Base-by-base conservation (phyloP, 2,113 vertebrate genomes). In the Montifringilla adamsi region DNA sequence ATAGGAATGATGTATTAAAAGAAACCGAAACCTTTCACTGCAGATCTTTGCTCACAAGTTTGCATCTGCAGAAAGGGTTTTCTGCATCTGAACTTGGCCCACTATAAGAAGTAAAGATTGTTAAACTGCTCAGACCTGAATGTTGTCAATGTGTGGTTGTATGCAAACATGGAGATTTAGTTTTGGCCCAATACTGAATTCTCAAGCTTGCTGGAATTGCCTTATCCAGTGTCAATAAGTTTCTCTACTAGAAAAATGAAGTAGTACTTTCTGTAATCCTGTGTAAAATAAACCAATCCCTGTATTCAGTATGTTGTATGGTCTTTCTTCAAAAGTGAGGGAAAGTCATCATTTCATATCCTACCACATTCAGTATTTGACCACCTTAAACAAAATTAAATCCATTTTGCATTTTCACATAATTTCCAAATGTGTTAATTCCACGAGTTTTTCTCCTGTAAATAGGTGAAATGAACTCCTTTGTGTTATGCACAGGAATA, bases 1-100 rank as follows among this genome's bases (percentile, higher is more conserved):
- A 46, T 43, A 93, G 56, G 86, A 47, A 92, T 89, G 89, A 78
- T 93, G 53, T 59, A 81, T 90, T 89, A 78, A 86, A 94, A 94
- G 90, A 84, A 94, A 94, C 41, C 27, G 23, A 95, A 95, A 68
- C 31, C 52, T 88, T 94, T 92, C 83, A 50, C 64, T 90, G 28
- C 49, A 88, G 64, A 84, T 49, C 47, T 84, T 46, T 90, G 82
- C 88, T 94, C 6, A 2, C 74, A 87, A 68, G 22, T 84, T 87
- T 87, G 44, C 47, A 72, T 92, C 56, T 94, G 80, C 69, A 68
- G 33, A 79, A 79, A 84, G 7, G 18, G 21, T 44, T 93, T 86
- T 94, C 76, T 84, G 69, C 80, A 68, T 82, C 83, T 79, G 44
- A 86, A 59, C 66, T 93, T 93, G 83, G 76, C 37, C 69, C 46